A percentile compares a stretch with the other conserved stretches of the same genome.
These are phyloP conservation scores for Brevimyrus niger DNA, from an alignment of 2,113 vertebrate species.

Conservation along the genomic window DNA sequence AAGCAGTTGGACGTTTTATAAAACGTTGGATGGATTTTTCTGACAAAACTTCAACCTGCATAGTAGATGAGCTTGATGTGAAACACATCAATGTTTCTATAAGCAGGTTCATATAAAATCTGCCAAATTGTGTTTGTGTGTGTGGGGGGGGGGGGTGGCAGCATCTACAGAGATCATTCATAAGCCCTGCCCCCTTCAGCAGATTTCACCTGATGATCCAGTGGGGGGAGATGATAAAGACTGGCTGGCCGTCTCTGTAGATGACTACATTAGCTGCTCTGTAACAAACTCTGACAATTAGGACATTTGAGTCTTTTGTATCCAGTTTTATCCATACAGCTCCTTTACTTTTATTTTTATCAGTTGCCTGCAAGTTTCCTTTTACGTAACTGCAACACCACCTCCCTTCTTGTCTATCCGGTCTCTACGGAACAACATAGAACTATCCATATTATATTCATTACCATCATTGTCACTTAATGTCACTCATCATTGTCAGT, in stretches of 20 bases:
- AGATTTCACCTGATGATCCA: conserved; percentile 8
- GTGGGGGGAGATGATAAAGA: conserved; percentile 5
- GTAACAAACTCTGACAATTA: no score
- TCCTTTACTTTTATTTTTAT: no score
- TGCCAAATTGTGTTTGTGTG: neutral
- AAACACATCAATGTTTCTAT: neutral
- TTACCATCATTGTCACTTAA: no score
- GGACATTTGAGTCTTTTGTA: no score
- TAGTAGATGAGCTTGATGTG: neutral
- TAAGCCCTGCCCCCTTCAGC: neutral
- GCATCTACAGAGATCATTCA: neutral
- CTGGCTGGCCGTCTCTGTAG: neutral
- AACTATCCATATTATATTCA: no score
- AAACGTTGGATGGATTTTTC: neutral
- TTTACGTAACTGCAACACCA: no score
- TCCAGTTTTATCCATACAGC: no score
- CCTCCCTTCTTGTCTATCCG: no score
- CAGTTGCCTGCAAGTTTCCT: no score
- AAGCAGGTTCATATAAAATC: neutral
- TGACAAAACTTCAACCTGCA: neutral
- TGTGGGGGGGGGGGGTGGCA: neutral
- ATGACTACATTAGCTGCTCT: no score
- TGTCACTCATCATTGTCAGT: no score
- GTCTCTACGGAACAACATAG: no score
- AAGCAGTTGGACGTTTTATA: neutral